Base-by-base conservation (phyloP, 2,113 vertebrate species). In the Thomomys bottae region DNA sequence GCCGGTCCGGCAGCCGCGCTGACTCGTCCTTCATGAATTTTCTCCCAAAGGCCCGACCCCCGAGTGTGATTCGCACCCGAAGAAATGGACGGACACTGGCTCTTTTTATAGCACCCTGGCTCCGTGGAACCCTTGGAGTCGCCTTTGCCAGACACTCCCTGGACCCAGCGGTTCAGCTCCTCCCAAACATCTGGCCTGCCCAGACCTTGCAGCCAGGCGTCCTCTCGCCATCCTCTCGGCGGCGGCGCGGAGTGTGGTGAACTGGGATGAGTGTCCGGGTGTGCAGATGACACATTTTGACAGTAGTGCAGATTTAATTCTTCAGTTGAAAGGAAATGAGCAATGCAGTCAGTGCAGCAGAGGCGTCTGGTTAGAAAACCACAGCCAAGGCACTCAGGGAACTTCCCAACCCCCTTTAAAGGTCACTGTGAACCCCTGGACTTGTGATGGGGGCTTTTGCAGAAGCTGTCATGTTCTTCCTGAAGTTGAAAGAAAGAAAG, bases 321-420 rank as follows among this genome's bases (percentile, higher is more conserved):
- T 92, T 94, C 90, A 80, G 45, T 34, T 84, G 88, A 92, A 81
- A 92, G 87, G 63, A 76, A 64, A 83, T 4, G 75, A 94, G 92
- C 90, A 45, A 63, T 59, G 80, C 72, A 63, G 11, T 86, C 72
- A 63, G 11, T 86, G 80, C 68, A 78, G 68, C 70, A 84, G n/a
- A 83, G 38, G 14, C 87, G 83, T 87, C 45, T 61, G 45, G 61
- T 61, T 82, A 75, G 57, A 71, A 77, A 87, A 83, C 42, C 67
- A 23, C 83, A 90, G 87, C 14, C 66, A 28, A 70, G 45, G 45
- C 64, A 21, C 42, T 3, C 45, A 8, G 30, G 84, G 59, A 76
- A 77, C 77, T 94, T 81, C 61, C 49, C 3, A 6, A 28, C 66
- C 75, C 71, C 57, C 49, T 64, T 64, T 45, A 32, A 66, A 92